A percentile compares a stretch with the other conserved stretches of the same genome.
Evolutionary conservation across 2,888 invertebrate genomes (phyloP).

Genomic region (Pollenia angustigena): DNA sequence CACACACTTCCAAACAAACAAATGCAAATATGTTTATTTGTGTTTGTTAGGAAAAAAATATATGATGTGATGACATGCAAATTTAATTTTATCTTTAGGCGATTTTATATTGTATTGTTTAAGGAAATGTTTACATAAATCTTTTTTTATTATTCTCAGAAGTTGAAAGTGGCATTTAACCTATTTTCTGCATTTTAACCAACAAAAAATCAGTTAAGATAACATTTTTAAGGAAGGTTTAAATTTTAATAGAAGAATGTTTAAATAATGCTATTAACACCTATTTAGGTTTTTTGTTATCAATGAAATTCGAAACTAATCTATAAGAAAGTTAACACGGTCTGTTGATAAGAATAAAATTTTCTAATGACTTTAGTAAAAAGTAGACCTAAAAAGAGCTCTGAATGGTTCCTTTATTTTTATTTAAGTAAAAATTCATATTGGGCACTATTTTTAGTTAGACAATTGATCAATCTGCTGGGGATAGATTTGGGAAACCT

Average conservation of each 20-base stretch:
- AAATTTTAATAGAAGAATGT: too few species aligned
- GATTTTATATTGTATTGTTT: constrained; percentile 50
- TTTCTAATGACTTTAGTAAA: background rate
- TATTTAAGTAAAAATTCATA: too few species aligned
- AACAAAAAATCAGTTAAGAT: too few species aligned
- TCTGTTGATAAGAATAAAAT: background rate
- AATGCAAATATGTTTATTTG: background rate
- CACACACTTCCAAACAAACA: background rate
- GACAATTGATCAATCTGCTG: too few species aligned
- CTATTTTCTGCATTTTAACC: background rate
- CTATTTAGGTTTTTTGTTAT: background rate
- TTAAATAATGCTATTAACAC: background rate
- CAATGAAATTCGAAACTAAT: background rate
- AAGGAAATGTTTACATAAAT: constrained; percentile 43
- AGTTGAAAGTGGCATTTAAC: background rate
- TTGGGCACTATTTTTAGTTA: too few species aligned
- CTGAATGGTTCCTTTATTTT: too few species aligned
- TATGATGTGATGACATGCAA: constrained; percentile 68
- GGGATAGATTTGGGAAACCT: too few species aligned
- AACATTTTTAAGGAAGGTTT: too few species aligned
- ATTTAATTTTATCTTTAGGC: constrained; percentile 62
- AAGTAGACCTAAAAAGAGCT: too few species aligned
- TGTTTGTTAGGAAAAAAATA: constrained; percentile 29
- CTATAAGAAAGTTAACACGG: background rate
- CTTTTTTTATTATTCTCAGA: constrained; percentile 11